These are phyloP conservation scores for Tribolium madens DNA, from an alignment of 1,140 invertebrate genomes.

Conservation along the genomic window DNA sequence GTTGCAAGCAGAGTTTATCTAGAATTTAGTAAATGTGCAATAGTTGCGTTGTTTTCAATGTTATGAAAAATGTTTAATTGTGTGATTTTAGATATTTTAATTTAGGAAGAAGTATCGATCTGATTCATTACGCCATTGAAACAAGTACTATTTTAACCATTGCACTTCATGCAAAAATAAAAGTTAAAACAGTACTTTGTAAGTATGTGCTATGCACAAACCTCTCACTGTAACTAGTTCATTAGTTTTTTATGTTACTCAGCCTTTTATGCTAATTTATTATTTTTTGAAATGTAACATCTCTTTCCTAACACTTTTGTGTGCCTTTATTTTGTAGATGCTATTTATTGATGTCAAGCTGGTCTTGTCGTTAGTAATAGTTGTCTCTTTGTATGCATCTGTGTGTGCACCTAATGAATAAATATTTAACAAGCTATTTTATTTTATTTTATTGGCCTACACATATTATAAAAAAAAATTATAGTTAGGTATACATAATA, in stretches of 20 bases:
- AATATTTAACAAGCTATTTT: slow-evolving; percentile 41
- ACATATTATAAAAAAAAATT: too few species aligned
- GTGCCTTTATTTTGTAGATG: slow-evolving; percentile 56
- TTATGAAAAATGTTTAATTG: slow-evolving; percentile 38
- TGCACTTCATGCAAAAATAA: background rate
- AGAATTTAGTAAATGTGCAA: slow-evolving; percentile 40
- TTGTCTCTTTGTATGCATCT: slow-evolving; percentile 55
- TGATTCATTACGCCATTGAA: slow-evolving; percentile 16
- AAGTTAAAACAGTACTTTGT: slow-evolving; percentile 2
- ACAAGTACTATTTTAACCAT: slow-evolving; percentile 14
- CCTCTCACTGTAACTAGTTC: slow-evolving; percentile 33
- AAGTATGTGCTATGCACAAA: slow-evolving; percentile 60
- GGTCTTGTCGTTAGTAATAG: slow-evolving; percentile 63
- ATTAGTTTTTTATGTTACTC: slow-evolving; percentile 18
- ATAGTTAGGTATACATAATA: too few species aligned
- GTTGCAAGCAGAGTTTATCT: slow-evolving; percentile 3
- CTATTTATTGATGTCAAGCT: slow-evolving; percentile 63
- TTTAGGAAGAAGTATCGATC: slow-evolving; percentile 14
- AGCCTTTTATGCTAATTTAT: slow-evolving; percentile 20
- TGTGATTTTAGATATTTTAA: slow-evolving; percentile 42
- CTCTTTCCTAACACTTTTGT: slow-evolving; percentile 47
- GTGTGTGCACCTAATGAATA: slow-evolving; percentile 54
- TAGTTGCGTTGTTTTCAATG: slow-evolving; percentile 42
- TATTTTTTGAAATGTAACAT: slow-evolving; percentile 35
- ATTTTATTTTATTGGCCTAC: too few species aligned